These are phyloP conservation scores for Leuciscus waleckii DNA, from an alignment of 2,797 vertebrate genomes.

Conservation along the genomic window DNA sequence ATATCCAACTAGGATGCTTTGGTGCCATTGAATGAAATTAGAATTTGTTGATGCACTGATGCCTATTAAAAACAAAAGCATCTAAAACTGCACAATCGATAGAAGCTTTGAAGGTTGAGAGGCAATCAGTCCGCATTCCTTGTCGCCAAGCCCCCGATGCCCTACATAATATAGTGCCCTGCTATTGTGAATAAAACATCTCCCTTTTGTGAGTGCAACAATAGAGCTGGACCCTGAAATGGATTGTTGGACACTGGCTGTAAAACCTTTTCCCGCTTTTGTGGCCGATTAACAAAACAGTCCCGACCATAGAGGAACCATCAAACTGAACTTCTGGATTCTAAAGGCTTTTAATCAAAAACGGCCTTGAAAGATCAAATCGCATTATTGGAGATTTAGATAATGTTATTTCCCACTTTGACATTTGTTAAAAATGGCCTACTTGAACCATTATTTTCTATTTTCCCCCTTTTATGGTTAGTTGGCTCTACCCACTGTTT, in stretches of 20 bases:
- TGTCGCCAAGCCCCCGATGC: conserved; percentile 33
- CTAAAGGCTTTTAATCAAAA: conserved; percentile 17
- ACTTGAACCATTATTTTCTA: background rate
- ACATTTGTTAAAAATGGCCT: background rate
- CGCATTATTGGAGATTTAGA: background rate
- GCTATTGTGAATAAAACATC: conserved; percentile 58
- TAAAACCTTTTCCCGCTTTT: conserved; percentile 55
- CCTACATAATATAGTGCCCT: conserved; percentile 49
- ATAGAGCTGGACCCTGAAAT: conserved; percentile 56
- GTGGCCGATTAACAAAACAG: conserved; percentile 34
- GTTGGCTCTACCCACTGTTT: background rate
- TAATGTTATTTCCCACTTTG: background rate
- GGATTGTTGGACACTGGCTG: conserved; percentile 49
- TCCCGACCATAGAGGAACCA: background rate
- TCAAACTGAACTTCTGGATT: conserved; percentile 11
- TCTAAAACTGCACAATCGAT: conserved; percentile 13
- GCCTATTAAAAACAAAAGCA: conserved; percentile 1
- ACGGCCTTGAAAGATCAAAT: background rate
- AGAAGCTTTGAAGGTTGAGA: conserved; percentile 28
- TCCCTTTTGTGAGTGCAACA: conserved; percentile 55
- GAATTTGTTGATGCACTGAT: conserved; percentile 17
- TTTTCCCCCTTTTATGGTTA: background rate
- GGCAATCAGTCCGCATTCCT: conserved; percentile 35
- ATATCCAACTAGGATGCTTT: background rate
- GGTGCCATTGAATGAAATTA: background rate